Percentiles rank a stretch among this genome's conserved stretches.
Evolutionary conservation across 2,888 invertebrate genomes (phyloP).

Genomic region (Phaedon cochleariae): DNA sequence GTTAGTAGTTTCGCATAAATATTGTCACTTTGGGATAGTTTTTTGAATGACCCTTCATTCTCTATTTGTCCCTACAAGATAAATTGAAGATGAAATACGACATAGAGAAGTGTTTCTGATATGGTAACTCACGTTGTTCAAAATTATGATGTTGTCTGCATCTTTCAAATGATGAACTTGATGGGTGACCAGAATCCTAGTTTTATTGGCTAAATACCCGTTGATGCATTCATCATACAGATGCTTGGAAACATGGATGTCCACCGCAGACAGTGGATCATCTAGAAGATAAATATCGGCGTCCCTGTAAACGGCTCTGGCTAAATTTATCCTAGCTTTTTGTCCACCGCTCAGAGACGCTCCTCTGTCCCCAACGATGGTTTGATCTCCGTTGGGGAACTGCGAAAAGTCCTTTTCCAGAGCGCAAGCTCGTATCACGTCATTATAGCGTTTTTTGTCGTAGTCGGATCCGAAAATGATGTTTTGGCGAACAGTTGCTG

Average conservation of each 20-base stretch:
- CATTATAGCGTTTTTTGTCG: constrained; percentile 68
- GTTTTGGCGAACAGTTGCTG: constrained; percentile 81
- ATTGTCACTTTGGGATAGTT: constrained; percentile 62
- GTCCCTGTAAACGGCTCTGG: constrained; percentile 74
- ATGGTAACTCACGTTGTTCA: constrained; percentile 66
- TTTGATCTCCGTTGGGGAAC: constrained; percentile 75
- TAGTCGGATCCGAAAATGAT: constrained; percentile 82
- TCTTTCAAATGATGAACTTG: constrained; percentile 82
- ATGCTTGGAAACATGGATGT: constrained; percentile 80
- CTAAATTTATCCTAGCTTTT: constrained; percentile 76
- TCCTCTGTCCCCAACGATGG: constrained; percentile 82
- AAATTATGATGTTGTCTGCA: constrained; percentile 72
- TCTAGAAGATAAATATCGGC: constrained; percentile 84
- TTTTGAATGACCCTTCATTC: constrained; percentile 62
- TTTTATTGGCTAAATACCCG: constrained; percentile 71
- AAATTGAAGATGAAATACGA: constrained; percentile 18
- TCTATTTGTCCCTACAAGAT: constrained; percentile 61
- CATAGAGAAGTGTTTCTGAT: background rate
- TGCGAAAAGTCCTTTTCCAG: constrained; percentile 78
- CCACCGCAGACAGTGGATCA: constrained; percentile 88
- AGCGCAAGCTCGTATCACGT: constrained; percentile 72
- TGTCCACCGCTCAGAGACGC: constrained; percentile 85
- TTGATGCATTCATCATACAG: constrained; percentile 82
- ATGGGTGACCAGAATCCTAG: constrained; percentile 84
- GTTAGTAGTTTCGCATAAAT: constrained; percentile 64